These are phyloP conservation scores for Erynnis tages DNA, from an alignment of 2,888 invertebrate genomes.

Conservation along the genomic window DNA sequence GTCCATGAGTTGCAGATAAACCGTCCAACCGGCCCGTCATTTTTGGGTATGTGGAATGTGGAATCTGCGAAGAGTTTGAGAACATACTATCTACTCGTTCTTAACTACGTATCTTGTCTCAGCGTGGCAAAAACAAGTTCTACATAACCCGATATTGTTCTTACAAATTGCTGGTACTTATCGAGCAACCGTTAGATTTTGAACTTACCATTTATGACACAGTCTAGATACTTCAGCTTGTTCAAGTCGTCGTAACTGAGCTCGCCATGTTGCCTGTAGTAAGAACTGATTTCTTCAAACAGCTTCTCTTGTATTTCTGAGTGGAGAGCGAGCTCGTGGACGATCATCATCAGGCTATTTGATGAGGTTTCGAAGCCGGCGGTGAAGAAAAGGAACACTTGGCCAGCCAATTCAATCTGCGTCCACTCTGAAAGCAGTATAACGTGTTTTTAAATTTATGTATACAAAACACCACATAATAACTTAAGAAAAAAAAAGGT, in stretches of 20 bases:
- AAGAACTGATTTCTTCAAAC: constrained; percentile 53
- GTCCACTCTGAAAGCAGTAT: constrained; percentile 56
- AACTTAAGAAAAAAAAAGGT: too few relatives aligned
- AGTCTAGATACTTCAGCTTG: constrained; percentile 60
- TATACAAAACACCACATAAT: too few relatives aligned
- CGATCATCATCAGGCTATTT: constrained; percentile 52
- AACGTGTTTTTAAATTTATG: not conserved
- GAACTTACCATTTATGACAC: constrained; percentile 54
- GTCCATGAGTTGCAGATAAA: too few relatives aligned
- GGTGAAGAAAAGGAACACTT: constrained; percentile 70
- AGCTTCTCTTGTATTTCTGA: constrained; percentile 64
- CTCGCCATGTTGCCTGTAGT: constrained; percentile 42
- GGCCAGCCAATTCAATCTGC: constrained; percentile 58
- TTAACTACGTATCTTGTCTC: too few relatives aligned
- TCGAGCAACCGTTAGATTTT: too few relatives aligned
- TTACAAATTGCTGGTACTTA: too few relatives aligned
- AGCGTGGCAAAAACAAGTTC: too few relatives aligned
- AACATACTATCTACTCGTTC: too few relatives aligned
- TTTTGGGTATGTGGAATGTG: too few relatives aligned
- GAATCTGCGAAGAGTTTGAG: too few relatives aligned
- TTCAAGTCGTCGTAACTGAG: constrained; percentile 50
- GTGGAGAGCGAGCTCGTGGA: constrained; percentile 68
- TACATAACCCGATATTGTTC: too few relatives aligned
- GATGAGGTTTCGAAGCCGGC: constrained; percentile 75
- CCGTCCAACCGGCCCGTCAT: too few relatives aligned